These are phyloP conservation scores for Drosophila suboccidentalis DNA, from an alignment of 2,888 invertebrate genomes.

Conservation along the genomic window DNA sequence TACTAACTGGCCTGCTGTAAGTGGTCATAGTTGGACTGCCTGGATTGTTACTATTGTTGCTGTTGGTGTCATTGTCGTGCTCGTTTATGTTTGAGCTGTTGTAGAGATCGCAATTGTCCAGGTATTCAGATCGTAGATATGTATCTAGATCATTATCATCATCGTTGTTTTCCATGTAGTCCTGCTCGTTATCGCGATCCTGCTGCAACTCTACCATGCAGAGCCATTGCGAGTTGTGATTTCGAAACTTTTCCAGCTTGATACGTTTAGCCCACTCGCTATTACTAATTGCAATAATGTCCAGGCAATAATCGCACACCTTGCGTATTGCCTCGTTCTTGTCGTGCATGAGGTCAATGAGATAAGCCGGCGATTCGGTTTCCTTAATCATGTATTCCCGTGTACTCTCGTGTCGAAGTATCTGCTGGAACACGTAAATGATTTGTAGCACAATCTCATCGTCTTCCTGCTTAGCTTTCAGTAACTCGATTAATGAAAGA, in stretches of 20 bases:
- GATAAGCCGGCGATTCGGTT: conserved; percentile 97
- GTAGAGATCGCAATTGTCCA: conserved; percentile 87
- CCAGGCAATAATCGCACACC: conserved; percentile 97
- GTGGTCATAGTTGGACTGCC: conserved; percentile 84
- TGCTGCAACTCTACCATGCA: conserved; percentile 95
- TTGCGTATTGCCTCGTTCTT: conserved; percentile 97
- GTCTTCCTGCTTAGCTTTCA: conserved; percentile 98
- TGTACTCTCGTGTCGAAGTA: conserved; percentile 92
- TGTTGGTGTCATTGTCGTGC: conserved; percentile 82
- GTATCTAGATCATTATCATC: conserved; percentile 90
- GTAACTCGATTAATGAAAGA: conserved; percentile 92
- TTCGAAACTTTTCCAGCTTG: conserved; percentile 97
- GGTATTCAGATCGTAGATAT: conserved; percentile 91
- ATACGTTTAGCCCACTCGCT: conserved; percentile 97
- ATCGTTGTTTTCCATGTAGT: conserved; percentile 86
- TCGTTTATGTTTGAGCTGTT: conserved; percentile 78
- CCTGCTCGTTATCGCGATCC: conserved; percentile 86
- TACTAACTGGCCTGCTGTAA: conserved; percentile 87
- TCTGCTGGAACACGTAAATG: conserved; percentile 96
- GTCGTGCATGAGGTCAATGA: conserved; percentile 99
- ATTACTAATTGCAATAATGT: conserved; percentile 96
- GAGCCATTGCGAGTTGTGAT: conserved; percentile 99
- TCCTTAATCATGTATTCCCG: conserved; percentile 93
- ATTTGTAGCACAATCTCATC: conserved; percentile 99
- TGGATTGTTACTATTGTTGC: conserved; percentile 82